phyloP scores from a whole-genome alignment of 2,888 invertebrate species.

The Hypomecis atomaria region DNA sequence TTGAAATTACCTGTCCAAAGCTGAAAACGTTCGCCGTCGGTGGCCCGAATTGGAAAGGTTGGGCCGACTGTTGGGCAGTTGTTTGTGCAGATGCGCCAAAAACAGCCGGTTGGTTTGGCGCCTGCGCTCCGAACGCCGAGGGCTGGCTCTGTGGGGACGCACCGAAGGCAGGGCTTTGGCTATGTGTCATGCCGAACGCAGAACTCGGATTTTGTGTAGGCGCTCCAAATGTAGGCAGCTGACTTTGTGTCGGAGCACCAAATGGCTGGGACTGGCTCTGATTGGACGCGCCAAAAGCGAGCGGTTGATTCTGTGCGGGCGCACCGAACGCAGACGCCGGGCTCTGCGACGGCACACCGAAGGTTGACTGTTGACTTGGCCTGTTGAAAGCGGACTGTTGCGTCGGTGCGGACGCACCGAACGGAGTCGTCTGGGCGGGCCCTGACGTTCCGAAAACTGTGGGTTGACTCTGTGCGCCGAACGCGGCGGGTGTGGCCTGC shows the following conservation, averaged over 20 bases:
- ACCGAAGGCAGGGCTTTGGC: background rate
- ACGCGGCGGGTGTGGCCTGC: constrained; percentile 60
- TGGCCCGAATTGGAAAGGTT: no score
- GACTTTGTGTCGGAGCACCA: background rate
- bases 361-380: constrained; percentile 61
- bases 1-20: constrained; percentile 12
- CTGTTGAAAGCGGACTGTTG: constrained; percentile 62
- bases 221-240: background rate
- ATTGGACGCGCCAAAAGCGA: background rate
- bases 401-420: constrained; percentile 54
- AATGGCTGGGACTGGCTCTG: background rate
- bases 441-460: constrained; percentile 66
- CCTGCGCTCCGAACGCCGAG: background rate
- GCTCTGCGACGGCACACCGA: constrained; percentile 54
- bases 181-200: background rate
- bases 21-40: background rate
- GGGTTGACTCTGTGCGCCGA: constrained; percentile 51
- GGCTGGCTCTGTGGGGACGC: background rate
- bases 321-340: constrained; percentile 67
- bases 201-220: background rate
- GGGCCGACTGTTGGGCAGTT: background rate
- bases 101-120: background rate
- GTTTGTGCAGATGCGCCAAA: background rate
- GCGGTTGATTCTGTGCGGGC: constrained; percentile 10
- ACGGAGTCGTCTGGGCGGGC: constrained; percentile 61